A percentile compares a stretch with the other conserved stretches of the same genome.
phyloP scores from a whole-genome alignment of 2,797 vertebrate species.

The Cetoscarus ocellatus region DNA sequence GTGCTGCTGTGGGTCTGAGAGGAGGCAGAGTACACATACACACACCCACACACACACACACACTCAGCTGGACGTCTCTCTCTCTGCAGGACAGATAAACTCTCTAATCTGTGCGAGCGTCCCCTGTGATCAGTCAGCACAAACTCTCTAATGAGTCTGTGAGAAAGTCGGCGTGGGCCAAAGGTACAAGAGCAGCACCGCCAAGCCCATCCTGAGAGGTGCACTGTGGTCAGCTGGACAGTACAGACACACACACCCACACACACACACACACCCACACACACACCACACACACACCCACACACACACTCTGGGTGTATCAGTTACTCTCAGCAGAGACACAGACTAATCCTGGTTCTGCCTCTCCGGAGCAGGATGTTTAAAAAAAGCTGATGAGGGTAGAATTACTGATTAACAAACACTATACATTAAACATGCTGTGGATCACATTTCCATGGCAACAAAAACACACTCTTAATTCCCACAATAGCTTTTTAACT shows the following conservation, averaged over 20 bases:
- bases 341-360: not conserved
- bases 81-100: conserved; percentile 2
- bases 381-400: not conserved
- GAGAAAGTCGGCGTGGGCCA: conserved; percentile 12
- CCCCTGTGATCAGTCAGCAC: conserved; percentile 18
- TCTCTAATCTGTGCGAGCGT: conserved; percentile 25
- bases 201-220: not conserved
- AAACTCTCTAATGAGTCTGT: conserved; percentile 19
- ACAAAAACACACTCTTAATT: too few species aligned
- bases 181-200: not conserved
- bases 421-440: not conserved
- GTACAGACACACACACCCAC: not conserved
- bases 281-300: too few species aligned
- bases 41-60: too few species aligned
- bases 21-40: too few species aligned
- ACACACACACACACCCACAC: not conserved
- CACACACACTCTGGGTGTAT: not conserved
- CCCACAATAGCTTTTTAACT: not conserved
- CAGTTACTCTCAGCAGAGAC: not conserved
- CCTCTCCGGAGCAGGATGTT: not conserved
- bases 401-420: not conserved
- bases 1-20: too few species aligned
- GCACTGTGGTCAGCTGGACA: not conserved
- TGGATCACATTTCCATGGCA: not conserved
- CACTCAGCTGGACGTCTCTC: conserved; percentile 8